Evolutionary conservation across 2,888 invertebrate species (phyloP), one percentile per base, ranked within the genome.

Genomic region (Unio pictorum): DNA sequence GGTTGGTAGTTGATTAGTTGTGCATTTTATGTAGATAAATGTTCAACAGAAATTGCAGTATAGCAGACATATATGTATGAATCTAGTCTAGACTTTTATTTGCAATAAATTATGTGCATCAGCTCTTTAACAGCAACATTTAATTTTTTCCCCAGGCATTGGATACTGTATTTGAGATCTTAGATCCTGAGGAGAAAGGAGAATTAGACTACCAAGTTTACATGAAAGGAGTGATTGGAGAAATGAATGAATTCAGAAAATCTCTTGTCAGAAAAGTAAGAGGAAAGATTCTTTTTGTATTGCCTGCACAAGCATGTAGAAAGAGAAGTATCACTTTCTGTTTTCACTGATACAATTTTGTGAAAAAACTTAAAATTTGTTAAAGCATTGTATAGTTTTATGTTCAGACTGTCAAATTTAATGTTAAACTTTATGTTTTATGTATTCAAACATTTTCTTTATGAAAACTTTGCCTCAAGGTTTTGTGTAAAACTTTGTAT

Each of bases 221-320:
- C 76, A 84, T 88, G 83, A 74, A 83, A 61, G 81, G 81, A 18
- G 84, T 87, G 28, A 72, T 89, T 15, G 89, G 89, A 7, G 82
- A 84, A 64, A 89, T 89, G 89, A 81, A 82, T 55, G 89, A 89
- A 71, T 79, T 79, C 45, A 74, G 89, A 28, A 88, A 89, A 73
- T 71, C 81, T 55, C 79, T 87, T n/a, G 87, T 89, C 65, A 81
- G 85, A 72, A 89, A 88, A 84, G 89, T 88, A 76, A 26, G 23
- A 59, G 18, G 11, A 23, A 26, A 23, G 3, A 15, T 11, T 3
- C 11, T 26, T 23, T 58, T 59, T 23, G 2, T 59, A 3, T 59
- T 23, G 18, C 15, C 15, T 0, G 3, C 26, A 26, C 17, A 23
- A 59, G 23, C 18, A 59, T 59, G 15, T 1, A 11, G 45, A 45